Evolutionary conservation across 1,140 invertebrate genomes (phyloP).

Genomic region (Conus ventricosus): DNA sequence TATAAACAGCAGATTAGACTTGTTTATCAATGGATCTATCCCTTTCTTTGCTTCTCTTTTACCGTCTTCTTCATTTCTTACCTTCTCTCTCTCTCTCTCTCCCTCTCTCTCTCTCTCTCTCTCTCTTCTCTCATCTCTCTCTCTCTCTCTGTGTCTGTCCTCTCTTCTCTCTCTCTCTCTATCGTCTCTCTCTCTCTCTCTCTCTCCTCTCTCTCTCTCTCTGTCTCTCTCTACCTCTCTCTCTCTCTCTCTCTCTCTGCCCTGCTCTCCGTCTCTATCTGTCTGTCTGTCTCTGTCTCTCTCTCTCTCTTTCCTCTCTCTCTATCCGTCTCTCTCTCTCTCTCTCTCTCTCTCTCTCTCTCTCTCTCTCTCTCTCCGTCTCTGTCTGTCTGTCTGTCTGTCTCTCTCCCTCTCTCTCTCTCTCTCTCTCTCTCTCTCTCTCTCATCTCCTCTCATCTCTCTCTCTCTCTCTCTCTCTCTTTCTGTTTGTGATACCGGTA

Average conservation of each 20-base stretch:
- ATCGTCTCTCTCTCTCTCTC: neutral
- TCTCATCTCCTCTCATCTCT: neutral
- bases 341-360: neutral
- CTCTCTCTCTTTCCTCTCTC: neutral
- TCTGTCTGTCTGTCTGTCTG: neutral
- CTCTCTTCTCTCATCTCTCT: no score
- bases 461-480: conserved; percentile 10
- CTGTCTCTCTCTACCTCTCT: no score
- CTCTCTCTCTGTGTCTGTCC: no score
- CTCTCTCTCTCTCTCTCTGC: neutral
- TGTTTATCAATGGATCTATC: no score
- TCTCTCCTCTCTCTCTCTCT: neutral
- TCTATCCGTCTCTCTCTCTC: neutral
- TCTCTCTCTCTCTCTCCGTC: neutral
- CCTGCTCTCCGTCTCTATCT: no score
- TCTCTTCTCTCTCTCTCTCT: neutral
- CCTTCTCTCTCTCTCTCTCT: no score
- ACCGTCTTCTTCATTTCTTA: no score
- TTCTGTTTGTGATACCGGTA: neutral
- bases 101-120: no score
- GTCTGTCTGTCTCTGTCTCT: neutral
- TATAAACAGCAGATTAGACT: no score
- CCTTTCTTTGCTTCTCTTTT: no score
- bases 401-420: neutral
- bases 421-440: neutral